A percentile compares a stretch with the other conserved stretches of the same genome.
phyloP scores from a whole-genome alignment of 1,140 invertebrate genomes.

The Temnothorax curvispinosus region DNA sequence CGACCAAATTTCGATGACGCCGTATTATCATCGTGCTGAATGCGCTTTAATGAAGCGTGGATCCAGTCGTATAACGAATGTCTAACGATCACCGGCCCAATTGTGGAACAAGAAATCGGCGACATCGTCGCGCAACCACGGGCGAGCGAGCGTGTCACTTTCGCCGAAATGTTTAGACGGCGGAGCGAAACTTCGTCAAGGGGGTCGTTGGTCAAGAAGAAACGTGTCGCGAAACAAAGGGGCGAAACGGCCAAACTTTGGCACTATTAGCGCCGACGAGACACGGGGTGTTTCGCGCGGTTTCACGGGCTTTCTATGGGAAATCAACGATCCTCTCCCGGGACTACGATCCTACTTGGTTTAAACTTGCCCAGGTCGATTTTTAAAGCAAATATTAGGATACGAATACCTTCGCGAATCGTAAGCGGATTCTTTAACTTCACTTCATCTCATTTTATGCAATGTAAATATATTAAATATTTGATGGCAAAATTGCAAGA shows the following conservation, averaged over 20 bases:
- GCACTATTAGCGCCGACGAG: slow-evolving; percentile 39
- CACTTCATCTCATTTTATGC: neutral
- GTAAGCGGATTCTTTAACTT: neutral
- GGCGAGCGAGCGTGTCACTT: slow-evolving; percentile 2
- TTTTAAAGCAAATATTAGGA: slow-evolving; percentile 6
- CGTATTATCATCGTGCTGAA: slow-evolving; percentile 54
- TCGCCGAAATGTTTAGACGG: slow-evolving; percentile 30
- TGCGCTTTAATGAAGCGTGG: slow-evolving; percentile 57
- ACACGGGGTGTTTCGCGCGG: neutral
- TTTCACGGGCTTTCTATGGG: neutral
- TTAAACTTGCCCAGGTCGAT: neutral
- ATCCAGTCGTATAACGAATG: slow-evolving; percentile 42
- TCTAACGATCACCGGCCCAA: slow-evolving; percentile 21
- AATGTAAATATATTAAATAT: neutral
- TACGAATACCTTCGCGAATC: neutral
- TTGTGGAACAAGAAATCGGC: slow-evolving; percentile 10
- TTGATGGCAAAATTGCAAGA: neutral
- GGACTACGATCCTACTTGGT: neutral
- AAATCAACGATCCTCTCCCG: slow-evolving; percentile 28
- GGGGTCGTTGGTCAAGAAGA: slow-evolving; percentile 36
- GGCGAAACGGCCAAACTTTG: slow-evolving; percentile 42
- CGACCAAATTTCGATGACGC: slow-evolving; percentile 58
- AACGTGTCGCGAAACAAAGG: neutral
- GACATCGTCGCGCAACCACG: neutral
- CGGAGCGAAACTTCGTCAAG: slow-evolving; percentile 17